Base-by-base conservation (phyloP, 2,113 vertebrate species). In the Addax nasomaculatus region DNA sequence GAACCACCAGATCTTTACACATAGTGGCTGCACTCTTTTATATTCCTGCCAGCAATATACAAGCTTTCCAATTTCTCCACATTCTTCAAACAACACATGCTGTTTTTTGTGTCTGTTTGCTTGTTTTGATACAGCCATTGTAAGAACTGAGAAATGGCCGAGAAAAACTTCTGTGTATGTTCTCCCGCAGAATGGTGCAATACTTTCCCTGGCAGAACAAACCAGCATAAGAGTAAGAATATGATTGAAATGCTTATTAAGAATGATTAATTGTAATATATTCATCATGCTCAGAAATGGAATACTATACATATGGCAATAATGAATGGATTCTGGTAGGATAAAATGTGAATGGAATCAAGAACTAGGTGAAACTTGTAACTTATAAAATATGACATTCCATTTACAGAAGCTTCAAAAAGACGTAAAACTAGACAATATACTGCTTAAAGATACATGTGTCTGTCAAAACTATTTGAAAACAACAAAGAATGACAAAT, bases 361-460 rank as follows among this genome's bases (percentile, higher is more conserved):
- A 90, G 33, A 96, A 85, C 16, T 60, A 4, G n/a, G 7, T 81
- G 23, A 81, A 91, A 89, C 47, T 29, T 80, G 0, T 30, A 92
- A 92, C 73, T 57, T 90, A 64, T 8, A 90, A 94, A 96, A 87
- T 33, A 90, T 45, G 33, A 57, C 27, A 83, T 88, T 81, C 39
- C 58, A 62, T 55, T 96, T 83, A 94, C 2, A 89, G 3, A 83
- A 88, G 67, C 29, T 39, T 93, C 49, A 94, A 84, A 97, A 94
- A 55, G 55, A 96, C 33, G 62, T 12, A 90, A 95, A 96, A 57
- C 19, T 76, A 89, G 49, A 92, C 5, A 83, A 79, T 47, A 43
- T 51, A 93, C 16, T 91, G 49, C 49, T 90, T 49, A 95, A 51
- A 81, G 49, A 90, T 55, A 57, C 3, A 10, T 57, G 29, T 51